These are phyloP conservation scores for Calcarius ornatus DNA, from an alignment of 2,113 vertebrate species.

Conservation along the genomic window DNA sequence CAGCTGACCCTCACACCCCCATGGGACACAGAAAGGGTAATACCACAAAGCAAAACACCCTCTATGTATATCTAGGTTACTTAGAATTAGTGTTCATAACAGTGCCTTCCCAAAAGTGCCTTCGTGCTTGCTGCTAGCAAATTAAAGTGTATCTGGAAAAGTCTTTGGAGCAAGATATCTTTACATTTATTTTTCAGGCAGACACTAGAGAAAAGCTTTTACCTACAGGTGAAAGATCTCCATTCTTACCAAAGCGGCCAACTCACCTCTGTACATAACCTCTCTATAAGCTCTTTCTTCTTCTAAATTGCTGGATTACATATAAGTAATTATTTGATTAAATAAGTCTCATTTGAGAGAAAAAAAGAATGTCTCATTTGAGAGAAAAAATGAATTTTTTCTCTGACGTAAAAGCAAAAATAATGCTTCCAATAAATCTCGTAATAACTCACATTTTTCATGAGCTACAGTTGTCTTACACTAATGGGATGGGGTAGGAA, in stretches of 20 bases:
- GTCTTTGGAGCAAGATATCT: background rate
- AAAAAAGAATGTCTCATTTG: too few species aligned
- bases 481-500: background rate
- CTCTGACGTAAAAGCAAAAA: conserved; percentile 22
- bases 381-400: too few species aligned
- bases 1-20: rapidly evolving
- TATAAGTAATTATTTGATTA: background rate
- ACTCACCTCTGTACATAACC: background rate
- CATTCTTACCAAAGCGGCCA: background rate
- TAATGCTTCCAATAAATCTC: background rate
- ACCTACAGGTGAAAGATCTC: background rate
- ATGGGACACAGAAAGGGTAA: background rate
- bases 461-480: background rate
- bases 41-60: background rate
- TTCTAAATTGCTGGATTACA: too few species aligned
- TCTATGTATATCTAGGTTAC: background rate
- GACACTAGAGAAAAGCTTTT: background rate
- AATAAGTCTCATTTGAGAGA: conserved; percentile 7
- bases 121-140: background rate
- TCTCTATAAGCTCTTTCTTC: background rate
- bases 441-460: background rate
- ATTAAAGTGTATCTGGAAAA: background rate
- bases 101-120: background rate
- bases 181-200: conserved; percentile 1
- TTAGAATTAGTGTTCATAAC: background rate